Conservation (phyloP, 2,888 invertebrate genomes). For the Drosophila phalerata region DNA sequence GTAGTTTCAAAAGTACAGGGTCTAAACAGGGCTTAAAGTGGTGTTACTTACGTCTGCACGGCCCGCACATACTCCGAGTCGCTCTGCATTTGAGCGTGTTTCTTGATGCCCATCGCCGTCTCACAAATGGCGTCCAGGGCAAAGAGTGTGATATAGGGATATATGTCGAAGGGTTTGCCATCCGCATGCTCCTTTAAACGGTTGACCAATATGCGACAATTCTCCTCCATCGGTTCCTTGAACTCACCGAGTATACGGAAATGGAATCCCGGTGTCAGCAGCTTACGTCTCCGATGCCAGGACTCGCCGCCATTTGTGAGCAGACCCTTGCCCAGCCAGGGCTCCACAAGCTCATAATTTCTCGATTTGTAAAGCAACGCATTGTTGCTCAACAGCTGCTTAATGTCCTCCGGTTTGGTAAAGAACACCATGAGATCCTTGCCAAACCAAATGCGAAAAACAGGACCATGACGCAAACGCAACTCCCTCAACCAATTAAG, state of each 20-base stretch:
- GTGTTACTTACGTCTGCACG: constrained; percentile 88
- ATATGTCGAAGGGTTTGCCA: constrained; percentile 87
- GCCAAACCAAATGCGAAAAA: constrained; percentile 84
- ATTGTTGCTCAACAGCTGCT: constrained; percentile 77
- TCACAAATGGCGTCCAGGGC: constrained; percentile 86
- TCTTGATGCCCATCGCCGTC: constrained; percentile 93
- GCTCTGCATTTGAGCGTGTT: constrained; percentile 89
- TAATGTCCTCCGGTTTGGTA: constrained; percentile 81
- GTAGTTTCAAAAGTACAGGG: background rate
- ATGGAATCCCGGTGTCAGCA: constrained; percentile 92
- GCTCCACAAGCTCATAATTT: constrained; percentile 75
- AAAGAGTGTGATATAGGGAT: constrained; percentile 87
- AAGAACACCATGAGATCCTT: constrained; percentile 83
- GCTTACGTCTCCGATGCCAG: constrained; percentile 90
- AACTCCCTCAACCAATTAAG: constrained; percentile 79
- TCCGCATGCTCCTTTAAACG: constrained; percentile 84
- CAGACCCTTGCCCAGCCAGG: constrained; percentile 84
- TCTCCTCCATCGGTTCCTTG: constrained; percentile 90
- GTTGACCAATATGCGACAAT: constrained; percentile 87
- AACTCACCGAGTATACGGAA: constrained; percentile 92
- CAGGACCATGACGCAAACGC: constrained; percentile 75
- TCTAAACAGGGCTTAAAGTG: background rate
- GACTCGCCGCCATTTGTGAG: constrained; percentile 85
- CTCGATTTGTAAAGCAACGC: constrained; percentile 77
- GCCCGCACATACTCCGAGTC: constrained; percentile 90